Base-by-base conservation (phyloP, 2,888 invertebrate genomes). In the Blomia tropicalis region DNA sequence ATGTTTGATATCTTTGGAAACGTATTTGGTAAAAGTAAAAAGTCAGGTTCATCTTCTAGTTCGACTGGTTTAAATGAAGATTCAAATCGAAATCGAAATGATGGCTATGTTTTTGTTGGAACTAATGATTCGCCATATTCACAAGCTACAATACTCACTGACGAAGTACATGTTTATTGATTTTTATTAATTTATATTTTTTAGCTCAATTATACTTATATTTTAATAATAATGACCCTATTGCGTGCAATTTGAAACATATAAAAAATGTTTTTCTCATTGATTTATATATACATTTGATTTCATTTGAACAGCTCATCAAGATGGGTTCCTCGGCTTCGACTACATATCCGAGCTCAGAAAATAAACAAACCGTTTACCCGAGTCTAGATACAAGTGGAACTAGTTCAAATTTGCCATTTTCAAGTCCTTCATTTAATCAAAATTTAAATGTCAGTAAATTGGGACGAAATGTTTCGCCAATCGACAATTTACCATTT, bases 401-500 rank as follows among this genome's bases (percentile, higher is more conserved):
- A 14, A 14, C 14, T n/a, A 47, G n/a, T 27, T n/a, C 51, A n/a
- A 27, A 23, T 17, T 14, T 56, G 31, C 56, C 56, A 22, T 56
- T 27, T 36, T 29, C 56, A 31, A 32, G 32, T 36, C 11, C 7
- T 22, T 7, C 29, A 19, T 32, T 23, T 2, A 27, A 56, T 14
- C 54, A 54, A 11, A 47, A n/a, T 47, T n/a, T 47, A 14, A 27
- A 22, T n/a, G n/a, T 27, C 7, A 22, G 23, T 14, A 25, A 47
- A 11, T 7, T 27, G 22, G 7, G 7, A n/a, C 31, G 56, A 3
- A 56, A 14, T 25, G 25, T 11, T 23, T 56, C 56, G 14, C 56
- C 56, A n/a, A 56, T 56, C 19, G 56, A 56, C 29, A 56, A 56
- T 31, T 2, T 56, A 7, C 56, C 56, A 31, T 56, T 56, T 56